Percentiles rank a stretch among this genome's conserved stretches.
Conservation (phyloP, 2,113 vertebrate species). For the rat (Rattus norvegicus) region GRCr8 NC_086032.1:37594001-37594500, state of each 20-base stretch:
- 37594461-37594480: background rate
- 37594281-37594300: background rate
- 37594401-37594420: background rate
- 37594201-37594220: background rate
- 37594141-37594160: too few species aligned
- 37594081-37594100: background rate
- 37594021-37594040: too few species aligned
- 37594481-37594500: background rate
- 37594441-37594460: background rate
- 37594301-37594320: background rate
- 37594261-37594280: background rate
- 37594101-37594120: background rate
- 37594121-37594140: background rate
- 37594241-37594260: background rate
- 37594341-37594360: background rate
- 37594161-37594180: background rate
- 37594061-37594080: background rate
- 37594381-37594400: background rate
- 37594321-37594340: background rate
- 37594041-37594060: background rate
- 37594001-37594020: background rate
- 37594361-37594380: background rate
- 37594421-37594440: background rate
- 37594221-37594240: background rate
- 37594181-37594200: background rate